Base-by-base conservation (phyloP, 2,888 invertebrate species). In the Mesopsocus fuscifrons region DNA sequence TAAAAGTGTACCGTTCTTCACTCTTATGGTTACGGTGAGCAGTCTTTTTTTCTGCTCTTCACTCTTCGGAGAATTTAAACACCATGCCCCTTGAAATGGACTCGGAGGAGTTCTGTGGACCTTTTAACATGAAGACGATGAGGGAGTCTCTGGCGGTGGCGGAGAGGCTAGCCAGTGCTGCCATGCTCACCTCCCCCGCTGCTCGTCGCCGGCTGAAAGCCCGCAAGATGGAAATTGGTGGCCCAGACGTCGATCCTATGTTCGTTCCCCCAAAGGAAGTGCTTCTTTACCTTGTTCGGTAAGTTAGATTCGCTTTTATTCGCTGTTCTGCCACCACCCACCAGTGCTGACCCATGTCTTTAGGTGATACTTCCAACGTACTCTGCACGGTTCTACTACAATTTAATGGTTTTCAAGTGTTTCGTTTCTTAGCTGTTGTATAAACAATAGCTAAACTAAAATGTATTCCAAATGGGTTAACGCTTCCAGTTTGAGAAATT, bases 221-320 rank as follows among this genome's bases (percentile, higher is more conserved):
- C 22, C 63, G 69, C 42, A 65, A 66, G 54, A 56, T 68, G 50
- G 68, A 71, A 58, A 57, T 71, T 49, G 65, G 67, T 48, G 60
- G 65, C 38, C 54, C 53, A 42, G 50, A 51, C 34, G 52, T 52
- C 20, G 49, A 52, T 30, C 60, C 59, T 43, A 65, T 65, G 47
- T 72, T 68, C 55, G 65, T 71, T 41, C 72, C 72, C 38, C 72
- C 74, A 22, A 71, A 67, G 51, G 69, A 74, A 48, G 57, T 74
- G 47, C 62, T 75, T 43, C 58, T 72, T 49, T 73, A 72, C 58
- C 64, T 75, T 52, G 73, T 74, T 56, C 71, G 74, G 74, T 74
- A 66, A 62, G 53, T 45, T 23, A 15, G 38, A 34, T 43, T n/a
- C n/a, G n/a, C n/a, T n/a, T n/a, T n/a, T n/a, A n/a, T n/a, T n/a